Conservation (phyloP, 2,113 vertebrate species). For the Vulpes lagopus region DNA sequence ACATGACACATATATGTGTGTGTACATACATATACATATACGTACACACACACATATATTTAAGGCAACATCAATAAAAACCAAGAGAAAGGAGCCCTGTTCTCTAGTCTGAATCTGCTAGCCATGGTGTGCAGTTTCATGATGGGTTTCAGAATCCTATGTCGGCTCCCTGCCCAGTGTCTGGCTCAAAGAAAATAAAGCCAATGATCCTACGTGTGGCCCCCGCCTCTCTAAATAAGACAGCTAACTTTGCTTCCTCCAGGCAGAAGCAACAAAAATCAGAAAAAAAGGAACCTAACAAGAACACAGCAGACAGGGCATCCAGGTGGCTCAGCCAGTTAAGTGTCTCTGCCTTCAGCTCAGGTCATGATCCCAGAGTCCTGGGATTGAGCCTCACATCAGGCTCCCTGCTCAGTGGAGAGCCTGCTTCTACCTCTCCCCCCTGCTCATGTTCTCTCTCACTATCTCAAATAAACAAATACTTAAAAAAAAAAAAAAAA, state of each 20-base stretch:
- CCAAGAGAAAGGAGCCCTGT: background rate
- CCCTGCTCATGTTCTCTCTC: too few species aligned
- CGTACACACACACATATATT: background rate
- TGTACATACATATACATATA: background rate
- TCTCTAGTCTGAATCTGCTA: background rate
- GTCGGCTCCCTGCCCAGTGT: background rate
- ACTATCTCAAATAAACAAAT: too few species aligned
- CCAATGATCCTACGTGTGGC: background rate
- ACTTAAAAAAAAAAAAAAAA: too few species aligned
- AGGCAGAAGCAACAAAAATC: background rate
- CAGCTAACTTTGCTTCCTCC: background rate
- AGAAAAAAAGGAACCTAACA: background rate
- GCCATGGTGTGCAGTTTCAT: background rate
- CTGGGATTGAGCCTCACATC: too few species aligned
- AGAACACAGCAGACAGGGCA: background rate
- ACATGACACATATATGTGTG: background rate
- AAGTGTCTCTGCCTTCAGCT: too few species aligned
- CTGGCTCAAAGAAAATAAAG: background rate
- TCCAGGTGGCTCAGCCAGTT: too few species aligned
- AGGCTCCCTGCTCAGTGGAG: too few species aligned
- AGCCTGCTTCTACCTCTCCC: too few species aligned
- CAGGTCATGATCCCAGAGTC: too few species aligned
- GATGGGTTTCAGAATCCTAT: background rate
- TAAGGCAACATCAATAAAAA: background rate
- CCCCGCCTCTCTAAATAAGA: background rate